Base-by-base conservation (phyloP, 2,888 invertebrate genomes). In the Philereme vetulata region DNA sequence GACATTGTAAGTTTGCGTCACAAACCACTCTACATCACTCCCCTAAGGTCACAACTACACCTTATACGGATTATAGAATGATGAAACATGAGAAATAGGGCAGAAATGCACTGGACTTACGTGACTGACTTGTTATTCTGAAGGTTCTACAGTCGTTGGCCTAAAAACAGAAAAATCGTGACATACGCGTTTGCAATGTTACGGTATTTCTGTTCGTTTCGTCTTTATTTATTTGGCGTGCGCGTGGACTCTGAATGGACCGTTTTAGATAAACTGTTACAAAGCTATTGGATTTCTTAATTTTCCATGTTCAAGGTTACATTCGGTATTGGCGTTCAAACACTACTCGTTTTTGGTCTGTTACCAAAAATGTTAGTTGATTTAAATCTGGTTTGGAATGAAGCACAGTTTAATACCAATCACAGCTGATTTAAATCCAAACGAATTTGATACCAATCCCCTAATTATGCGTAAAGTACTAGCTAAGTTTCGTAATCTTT, bases 111-210 rank as follows among this genome's bases (percentile, higher is more conserved):
- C 71, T 71, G 80, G 78, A 77, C 75, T 51, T 57, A 62, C 57
- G 70, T 57, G 66, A 72, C 64, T 65, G 60, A 62, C 66, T 69
- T 73, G 72, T 70, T 66, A 73, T 74, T 75, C 72, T 72, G 74
- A 76, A 79, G 75, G 74, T 71, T 72, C 68, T 62, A 42, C 60
- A 75, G 79, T 76, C 79, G 83, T 82, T 82, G 85, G 80, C 85
- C 85, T 73, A 83, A 81, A 77, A 73, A 62, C 66, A 66, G 64
- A 72, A 70, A 75, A 82, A 72, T 76, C 81, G 80, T 82, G 82
- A 80, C 79, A 78, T 69, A 61, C 63, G 66, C 51, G 56, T 67
- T 65, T 65, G 66, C 72, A 68, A 71, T 70, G 70, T 72, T 74
- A 78, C 77, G 75, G 78, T 79, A 80, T 74, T 51, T 51, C 47